A percentile compares a stretch with the other conserved stretches of the same genome.
Conservation (phyloP, 1,140 invertebrate species). For the Pomacea maculata region DNA sequence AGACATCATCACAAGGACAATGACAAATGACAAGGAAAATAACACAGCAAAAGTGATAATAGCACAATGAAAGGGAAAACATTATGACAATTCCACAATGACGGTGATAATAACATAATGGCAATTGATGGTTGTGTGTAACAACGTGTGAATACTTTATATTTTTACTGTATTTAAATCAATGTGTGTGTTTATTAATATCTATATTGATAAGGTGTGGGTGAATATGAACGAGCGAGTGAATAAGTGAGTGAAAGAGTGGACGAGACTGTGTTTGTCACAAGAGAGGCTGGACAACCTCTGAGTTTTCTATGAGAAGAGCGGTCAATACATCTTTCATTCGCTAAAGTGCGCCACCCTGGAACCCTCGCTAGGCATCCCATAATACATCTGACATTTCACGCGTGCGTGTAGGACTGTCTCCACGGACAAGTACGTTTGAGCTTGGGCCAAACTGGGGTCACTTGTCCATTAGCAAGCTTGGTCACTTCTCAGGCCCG, state of each 20-base stretch:
- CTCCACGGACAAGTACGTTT: too few relatives aligned
- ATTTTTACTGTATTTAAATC: background rate
- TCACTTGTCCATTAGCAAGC: too few relatives aligned
- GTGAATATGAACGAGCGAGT: conserved; percentile 6
- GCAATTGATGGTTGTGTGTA: background rate
- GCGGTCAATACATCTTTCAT: too few relatives aligned
- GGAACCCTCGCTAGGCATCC: too few relatives aligned
- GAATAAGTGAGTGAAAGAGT: background rate
- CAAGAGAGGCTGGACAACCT: too few relatives aligned
- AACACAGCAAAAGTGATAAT: background rate
- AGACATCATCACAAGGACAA: background rate
- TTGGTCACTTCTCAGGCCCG: too few relatives aligned
- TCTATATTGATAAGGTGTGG: background rate
- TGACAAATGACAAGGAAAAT: background rate
- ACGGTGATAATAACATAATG: background rate
- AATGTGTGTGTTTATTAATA: background rate
- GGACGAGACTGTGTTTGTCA: too few relatives aligned
- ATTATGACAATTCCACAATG: background rate
- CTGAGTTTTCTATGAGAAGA: too few relatives aligned
- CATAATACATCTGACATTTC: too few relatives aligned
- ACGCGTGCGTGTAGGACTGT: too few relatives aligned
- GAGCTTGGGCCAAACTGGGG: too few relatives aligned
- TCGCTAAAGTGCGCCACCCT: too few relatives aligned
- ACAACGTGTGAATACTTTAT: background rate
- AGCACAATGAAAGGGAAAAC: background rate